Conservation (phyloP, 2,113 vertebrate species). For the Phrynocephalus versicolor region DNA sequence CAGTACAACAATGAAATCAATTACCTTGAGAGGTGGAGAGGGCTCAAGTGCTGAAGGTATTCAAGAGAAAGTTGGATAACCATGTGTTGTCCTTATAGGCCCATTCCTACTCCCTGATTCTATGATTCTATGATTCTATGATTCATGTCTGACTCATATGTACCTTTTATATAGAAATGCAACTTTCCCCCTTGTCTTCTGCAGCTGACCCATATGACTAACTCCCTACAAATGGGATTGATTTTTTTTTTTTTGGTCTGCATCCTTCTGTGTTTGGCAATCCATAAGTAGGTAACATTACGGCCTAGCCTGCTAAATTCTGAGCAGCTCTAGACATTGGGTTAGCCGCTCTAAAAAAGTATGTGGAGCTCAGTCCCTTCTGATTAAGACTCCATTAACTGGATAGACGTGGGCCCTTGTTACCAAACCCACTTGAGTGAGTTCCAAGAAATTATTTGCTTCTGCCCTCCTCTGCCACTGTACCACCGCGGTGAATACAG, state of each 20-base stretch:
- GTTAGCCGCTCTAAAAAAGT: background rate
- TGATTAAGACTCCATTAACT: background rate
- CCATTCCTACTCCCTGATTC: no score
- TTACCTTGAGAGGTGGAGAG: no score
- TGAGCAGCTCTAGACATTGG: background rate
- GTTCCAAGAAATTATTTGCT: background rate
- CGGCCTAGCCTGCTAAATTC: background rate
- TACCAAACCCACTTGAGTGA: background rate
- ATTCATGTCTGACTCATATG: background rate
- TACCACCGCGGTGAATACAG: background rate
- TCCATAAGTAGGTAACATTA: background rate
- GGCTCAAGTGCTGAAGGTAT: no score
- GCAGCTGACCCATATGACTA: background rate
- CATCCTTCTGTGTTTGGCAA: background rate
- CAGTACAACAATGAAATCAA: no score
- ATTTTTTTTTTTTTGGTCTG: background rate
- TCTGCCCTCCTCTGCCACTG: background rate
- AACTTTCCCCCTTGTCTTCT: background rate
- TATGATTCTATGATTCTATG: no score
- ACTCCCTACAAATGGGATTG: background rate
- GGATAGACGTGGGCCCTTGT: background rate
- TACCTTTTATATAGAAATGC: background rate
- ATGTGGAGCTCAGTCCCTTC: background rate
- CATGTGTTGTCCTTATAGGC: no score
- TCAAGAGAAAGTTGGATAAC: no score